Percentiles rank a stretch among this genome's conserved stretches.
Evolutionary conservation across 2,113 vertebrate species (phyloP).

Genomic region (Ageneiosus marmoratus): DNA sequence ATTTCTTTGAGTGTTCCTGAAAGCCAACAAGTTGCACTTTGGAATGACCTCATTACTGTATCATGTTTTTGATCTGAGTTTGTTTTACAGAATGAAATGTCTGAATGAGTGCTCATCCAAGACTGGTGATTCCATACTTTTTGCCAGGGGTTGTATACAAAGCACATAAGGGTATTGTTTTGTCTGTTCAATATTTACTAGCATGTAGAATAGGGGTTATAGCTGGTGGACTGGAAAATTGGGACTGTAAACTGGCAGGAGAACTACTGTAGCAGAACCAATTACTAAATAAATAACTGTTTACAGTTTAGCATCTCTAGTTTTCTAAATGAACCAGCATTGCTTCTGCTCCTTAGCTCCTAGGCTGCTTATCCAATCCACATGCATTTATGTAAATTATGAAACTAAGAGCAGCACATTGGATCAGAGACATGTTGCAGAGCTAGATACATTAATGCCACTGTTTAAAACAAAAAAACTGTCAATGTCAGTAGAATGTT

Average conservation of each 20-base stretch:
- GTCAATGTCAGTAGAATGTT: background rate
- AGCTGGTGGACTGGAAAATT: background rate
- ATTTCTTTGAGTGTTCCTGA: no score
- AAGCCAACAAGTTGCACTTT: no score
- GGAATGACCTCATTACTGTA: no score
- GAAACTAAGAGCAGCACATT: background rate
- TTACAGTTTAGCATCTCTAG: background rate
- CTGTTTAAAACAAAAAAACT: no score
- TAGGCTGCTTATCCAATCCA: background rate
- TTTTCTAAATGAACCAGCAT: background rate
- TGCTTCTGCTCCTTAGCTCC: background rate
- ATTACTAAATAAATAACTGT: background rate
- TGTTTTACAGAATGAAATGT: no score
- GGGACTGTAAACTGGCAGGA: background rate
- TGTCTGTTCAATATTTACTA: background rate
- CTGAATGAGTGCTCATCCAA: no score
- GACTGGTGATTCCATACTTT: no score
- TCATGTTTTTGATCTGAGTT: no score
- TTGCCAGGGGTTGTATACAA: no score
- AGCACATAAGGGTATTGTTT: background rate
- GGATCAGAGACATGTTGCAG: background rate
- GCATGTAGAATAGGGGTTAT: background rate
- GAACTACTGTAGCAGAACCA: background rate
- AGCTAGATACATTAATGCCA: no score
- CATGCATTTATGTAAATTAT: background rate